Conservation (phyloP, 2,797 vertebrate genomes). For the Streptopelia turtur region DNA sequence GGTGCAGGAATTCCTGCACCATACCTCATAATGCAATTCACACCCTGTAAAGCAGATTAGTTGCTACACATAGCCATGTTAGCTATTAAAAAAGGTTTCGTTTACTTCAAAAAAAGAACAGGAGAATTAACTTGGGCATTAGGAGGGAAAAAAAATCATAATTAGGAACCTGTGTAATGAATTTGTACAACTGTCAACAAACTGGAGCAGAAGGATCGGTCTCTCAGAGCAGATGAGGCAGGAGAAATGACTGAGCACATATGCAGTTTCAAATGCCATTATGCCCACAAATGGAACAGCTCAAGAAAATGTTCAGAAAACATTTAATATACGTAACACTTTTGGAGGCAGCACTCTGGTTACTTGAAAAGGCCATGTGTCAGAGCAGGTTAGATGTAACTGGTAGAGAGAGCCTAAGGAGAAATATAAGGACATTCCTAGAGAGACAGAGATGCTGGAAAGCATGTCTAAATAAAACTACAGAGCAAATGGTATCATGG, state of each 20-base stretch:
- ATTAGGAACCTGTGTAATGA: not conserved
- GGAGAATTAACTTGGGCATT: not conserved
- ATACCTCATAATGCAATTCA: not conserved
- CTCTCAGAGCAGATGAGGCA: not conserved
- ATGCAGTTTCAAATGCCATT: not conserved
- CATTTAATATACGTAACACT: not conserved
- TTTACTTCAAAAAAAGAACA: not conserved
- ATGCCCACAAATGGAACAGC: not conserved
- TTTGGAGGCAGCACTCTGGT: not conserved
- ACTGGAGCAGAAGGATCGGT: not conserved
- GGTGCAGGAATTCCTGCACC: not conserved
- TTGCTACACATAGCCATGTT: not conserved
- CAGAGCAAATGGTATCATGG: not conserved
- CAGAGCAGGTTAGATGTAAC: not conserved
- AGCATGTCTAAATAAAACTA: not conserved
- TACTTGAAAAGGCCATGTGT: not conserved
- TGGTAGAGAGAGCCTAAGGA: not conserved
- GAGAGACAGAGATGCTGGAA: not conserved
- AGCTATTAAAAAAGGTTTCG: not conserved
- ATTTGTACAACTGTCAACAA: not conserved
- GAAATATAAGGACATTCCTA: not conserved
- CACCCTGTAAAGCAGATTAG: not conserved
- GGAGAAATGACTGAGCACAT: not conserved
- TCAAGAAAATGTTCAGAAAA: not conserved
- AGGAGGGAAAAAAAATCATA: not conserved